Conservation (phyloP, 2,888 invertebrate species). For the Rhagonycha fulva region DNA sequence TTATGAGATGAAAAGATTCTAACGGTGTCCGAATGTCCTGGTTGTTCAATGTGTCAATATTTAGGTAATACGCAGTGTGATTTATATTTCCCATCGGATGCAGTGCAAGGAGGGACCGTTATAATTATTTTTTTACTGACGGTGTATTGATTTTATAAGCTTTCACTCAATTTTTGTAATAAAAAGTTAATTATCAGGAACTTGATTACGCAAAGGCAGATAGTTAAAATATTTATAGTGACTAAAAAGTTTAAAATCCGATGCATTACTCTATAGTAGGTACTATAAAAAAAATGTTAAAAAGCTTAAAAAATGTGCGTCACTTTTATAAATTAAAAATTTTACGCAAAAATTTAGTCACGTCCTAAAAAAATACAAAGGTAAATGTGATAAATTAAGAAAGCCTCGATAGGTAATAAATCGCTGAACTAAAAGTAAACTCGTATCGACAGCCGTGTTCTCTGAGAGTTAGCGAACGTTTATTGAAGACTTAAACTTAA, state of each 20-base stretch:
- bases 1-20: neutral
- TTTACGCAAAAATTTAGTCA: neutral
- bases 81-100: neutral
- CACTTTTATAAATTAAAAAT: neutral
- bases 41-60: neutral
- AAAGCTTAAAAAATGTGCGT: neutral
- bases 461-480: neutral
- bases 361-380: neutral
- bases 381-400: neutral
- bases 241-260: neutral
- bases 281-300: too few relatives aligned
- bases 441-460: conserved; percentile 1
- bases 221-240: neutral
- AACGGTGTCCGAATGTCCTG: neutral
- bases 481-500: conserved; percentile 5
- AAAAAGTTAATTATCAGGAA: neutral
- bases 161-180: neutral
- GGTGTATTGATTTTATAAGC: neutral
- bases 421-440: conserved; percentile 5
- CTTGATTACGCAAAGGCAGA: neutral
- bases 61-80: neutral
- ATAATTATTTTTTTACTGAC: neutral
- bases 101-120: neutral
- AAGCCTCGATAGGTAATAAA: conserved; percentile 1
- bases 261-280: too few relatives aligned